Evolutionary conservation across 2,113 vertebrate genomes (phyloP).

Genomic region (Cyprinus carpio): DNA sequence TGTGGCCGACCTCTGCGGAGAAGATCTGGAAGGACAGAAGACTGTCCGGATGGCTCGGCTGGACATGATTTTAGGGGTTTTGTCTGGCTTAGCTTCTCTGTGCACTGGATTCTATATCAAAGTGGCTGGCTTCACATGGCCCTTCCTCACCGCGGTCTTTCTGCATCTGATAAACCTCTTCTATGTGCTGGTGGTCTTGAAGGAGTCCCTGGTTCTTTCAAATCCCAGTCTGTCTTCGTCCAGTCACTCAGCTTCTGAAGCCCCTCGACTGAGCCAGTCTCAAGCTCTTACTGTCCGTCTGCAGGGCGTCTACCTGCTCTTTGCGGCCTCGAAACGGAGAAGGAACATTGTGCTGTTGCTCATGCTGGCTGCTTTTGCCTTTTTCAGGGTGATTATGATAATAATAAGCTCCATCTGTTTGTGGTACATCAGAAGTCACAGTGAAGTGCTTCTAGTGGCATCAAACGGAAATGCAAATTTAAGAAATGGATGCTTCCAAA

Average conservation of each 20-base stretch:
- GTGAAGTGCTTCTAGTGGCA: background rate
- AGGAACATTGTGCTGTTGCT: constrained; percentile 69
- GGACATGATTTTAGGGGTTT: constrained; percentile 79
- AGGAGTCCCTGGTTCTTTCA: constrained; percentile 62
- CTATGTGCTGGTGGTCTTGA: constrained; percentile 77
- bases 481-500: background rate
- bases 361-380: constrained; percentile 74
- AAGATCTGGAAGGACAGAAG: constrained; percentile 66
- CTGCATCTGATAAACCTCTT: constrained; percentile 73
- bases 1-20: constrained; percentile 77
- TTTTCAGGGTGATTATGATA: constrained; percentile 63
- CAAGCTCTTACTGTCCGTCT: constrained; percentile 66
- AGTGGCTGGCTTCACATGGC: constrained; percentile 77
- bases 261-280: no score
- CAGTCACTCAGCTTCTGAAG: background rate
- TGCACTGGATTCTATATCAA: constrained; percentile 80
- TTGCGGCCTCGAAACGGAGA: constrained; percentile 70
- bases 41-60: constrained; percentile 79
- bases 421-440: background rate
- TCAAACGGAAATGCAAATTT: background rate
- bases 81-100: constrained; percentile 78
- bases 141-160: constrained; percentile 69
- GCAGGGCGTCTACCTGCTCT: constrained; percentile 77
- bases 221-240: background rate
- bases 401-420: background rate